Base-by-base conservation (phyloP, 1,140 invertebrate species). In the Oryctes rhinoceros region DNA sequence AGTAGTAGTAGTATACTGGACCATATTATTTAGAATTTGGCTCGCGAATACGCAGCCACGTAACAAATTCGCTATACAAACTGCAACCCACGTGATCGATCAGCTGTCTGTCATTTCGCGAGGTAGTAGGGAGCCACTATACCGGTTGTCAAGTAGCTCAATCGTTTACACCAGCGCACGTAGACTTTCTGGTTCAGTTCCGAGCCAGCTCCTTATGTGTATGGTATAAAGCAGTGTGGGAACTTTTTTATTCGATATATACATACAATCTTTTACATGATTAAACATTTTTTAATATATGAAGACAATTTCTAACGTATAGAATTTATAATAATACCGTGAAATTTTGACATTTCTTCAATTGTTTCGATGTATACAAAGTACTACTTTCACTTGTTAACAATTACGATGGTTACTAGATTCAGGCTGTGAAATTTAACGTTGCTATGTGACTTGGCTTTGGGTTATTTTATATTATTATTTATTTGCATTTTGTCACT, bases 141-240 rank as follows among this genome's bases (percentile, higher is more conserved):
- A 71, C 65, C 65, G 65, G 35, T 71, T 71, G 65, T 71, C 65
- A 71, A 71, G 65, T 71, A 71, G 65, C 65, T 71, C 24, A 37
- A 20, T 24, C 18, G 18, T 37, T 35, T 15, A 24, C 35, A 13
- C 18, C 18, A 30, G 18, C 20, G 35, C 30, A 71, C 24, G 15
- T 24, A 24, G 65, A 71, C 9, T 35, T 71, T 35, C 65, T 71
- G 65, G 65, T 71, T 71, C 65, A 71, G 65, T 71, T 71, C 24
- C 35, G 35, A 30, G 24, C 65, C 24, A 71, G 65, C 65, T 24
- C 1, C 24, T 4, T 24, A 3, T 71, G 65, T 37, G 65, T 71
- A 30, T 37, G 24, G 65, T 71, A 24, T 9, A 3, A 71, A 71
- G 10, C 3, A 71, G 24, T 13, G 35, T 11, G 13, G 24, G 35